These are phyloP conservation scores for Cosmia pyralina DNA, from an alignment of 2,888 invertebrate species.

Conservation along the genomic window DNA sequence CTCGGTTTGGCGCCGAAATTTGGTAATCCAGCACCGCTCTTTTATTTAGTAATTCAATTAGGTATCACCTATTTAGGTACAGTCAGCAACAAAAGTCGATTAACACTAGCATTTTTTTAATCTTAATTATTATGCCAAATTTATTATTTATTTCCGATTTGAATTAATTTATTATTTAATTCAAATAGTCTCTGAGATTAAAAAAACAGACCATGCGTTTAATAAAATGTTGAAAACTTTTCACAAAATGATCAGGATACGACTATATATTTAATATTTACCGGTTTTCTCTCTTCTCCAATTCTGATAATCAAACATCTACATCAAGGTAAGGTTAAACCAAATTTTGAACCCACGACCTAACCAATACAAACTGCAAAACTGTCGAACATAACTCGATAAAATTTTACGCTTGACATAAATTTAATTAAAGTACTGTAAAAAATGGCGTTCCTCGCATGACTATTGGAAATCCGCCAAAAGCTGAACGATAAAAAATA, in stretches of 20 bases:
- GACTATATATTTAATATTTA: too few relatives aligned
- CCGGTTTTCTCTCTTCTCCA: neutral
- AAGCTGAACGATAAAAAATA: slow-evolving; percentile 51
- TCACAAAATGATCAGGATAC: neutral
- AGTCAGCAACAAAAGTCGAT: too few relatives aligned
- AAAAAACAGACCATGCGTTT: too few relatives aligned
- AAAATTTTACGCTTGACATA: slow-evolving; percentile 40
- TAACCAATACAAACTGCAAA: neutral
- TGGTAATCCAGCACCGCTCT: too few relatives aligned
- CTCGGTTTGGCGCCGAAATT: too few relatives aligned
- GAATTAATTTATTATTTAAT: too few relatives aligned
- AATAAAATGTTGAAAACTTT: neutral
- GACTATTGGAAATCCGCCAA: slow-evolving; percentile 46
- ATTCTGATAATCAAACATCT: neutral
- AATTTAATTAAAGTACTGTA: slow-evolving; percentile 39
- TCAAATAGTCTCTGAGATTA: too few relatives aligned
- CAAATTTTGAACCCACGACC: neutral
- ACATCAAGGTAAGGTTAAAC: neutral
- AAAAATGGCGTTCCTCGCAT: slow-evolving; percentile 38
- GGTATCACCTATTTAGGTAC: too few relatives aligned
- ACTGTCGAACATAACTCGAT: slow-evolving; percentile 32
- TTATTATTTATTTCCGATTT: too few relatives aligned
- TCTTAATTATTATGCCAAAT: too few relatives aligned
- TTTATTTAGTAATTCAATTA: too few relatives aligned
- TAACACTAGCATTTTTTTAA: too few relatives aligned